Conservation (phyloP, 2,113 vertebrate species). For the Empidonax traillii region DNA sequence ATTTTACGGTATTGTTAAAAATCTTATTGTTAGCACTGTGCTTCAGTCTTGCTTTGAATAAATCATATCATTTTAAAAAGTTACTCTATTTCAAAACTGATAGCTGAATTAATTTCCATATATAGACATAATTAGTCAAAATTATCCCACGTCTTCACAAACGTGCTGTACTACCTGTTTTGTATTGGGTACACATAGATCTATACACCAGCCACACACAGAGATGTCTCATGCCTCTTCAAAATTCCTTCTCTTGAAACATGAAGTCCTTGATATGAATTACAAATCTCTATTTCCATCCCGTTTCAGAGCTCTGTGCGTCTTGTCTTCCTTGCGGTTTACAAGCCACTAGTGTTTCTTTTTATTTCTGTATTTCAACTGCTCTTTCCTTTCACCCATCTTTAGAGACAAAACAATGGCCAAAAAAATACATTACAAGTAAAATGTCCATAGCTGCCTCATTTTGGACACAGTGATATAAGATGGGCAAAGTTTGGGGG, state of each 20-base stretch:
- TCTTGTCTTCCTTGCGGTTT: neutral
- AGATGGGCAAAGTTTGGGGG: neutral
- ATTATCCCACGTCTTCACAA: neutral
- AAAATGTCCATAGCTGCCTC: neutral
- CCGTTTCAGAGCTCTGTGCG: neutral
- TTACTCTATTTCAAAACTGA: neutral
- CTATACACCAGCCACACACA: neutral
- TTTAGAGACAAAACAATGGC: neutral
- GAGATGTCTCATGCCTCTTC: neutral
- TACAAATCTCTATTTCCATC: neutral
- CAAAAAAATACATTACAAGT: fast-evolving
- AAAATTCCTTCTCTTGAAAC: neutral
- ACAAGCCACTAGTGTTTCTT: neutral
- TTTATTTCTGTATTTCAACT: neutral
- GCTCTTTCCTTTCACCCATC: neutral
- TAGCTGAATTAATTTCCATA: neutral
- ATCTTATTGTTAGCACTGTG: neutral
- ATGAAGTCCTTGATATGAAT: neutral
- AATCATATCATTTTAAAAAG: neutral
- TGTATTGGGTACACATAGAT: neutral
- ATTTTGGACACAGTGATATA: neutral
- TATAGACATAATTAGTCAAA: neutral
- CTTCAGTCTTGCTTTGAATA: neutral
- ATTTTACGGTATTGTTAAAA: neutral
- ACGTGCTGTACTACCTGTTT: neutral